Percentiles rank a stretch among this genome's conserved stretches.
These are phyloP conservation scores for Diabrotica balteata DNA, from an alignment of 2,888 invertebrate genomes.

Conservation along the genomic window DNA sequence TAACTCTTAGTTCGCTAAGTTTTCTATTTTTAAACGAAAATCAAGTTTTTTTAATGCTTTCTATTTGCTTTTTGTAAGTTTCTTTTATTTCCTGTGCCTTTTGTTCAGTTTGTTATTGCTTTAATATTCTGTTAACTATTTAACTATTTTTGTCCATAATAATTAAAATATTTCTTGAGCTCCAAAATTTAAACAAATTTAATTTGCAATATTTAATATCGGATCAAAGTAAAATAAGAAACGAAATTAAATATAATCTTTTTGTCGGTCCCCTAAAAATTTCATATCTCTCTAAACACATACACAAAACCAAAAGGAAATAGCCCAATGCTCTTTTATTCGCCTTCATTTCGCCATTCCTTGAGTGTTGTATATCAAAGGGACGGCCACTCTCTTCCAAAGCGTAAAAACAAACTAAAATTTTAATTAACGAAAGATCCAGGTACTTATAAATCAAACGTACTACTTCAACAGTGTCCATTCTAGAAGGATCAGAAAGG, in stretches of 20 bases:
- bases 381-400: slow-evolving; percentile 37
- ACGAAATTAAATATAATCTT: slow-evolving; percentile 3
- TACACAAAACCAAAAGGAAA: slow-evolving; percentile 19
- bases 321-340: slow-evolving; percentile 13
- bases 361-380: slow-evolving; percentile 39
- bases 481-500: slow-evolving; percentile 53
- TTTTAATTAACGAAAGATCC: slow-evolving; percentile 58
- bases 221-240: slow-evolving; percentile 1
- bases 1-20: too few relatives aligned
- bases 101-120: too few relatives aligned
- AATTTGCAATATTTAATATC: not conserved
- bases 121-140: too few relatives aligned
- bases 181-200: too few relatives aligned
- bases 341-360: slow-evolving; percentile 21
- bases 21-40: too few relatives aligned
- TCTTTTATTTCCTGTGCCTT: too few relatives aligned
- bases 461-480: slow-evolving; percentile 50
- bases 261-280: slow-evolving; percentile 8
- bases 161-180: too few relatives aligned
- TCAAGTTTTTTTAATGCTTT: too few relatives aligned
- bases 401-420: slow-evolving; percentile 52
- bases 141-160: too few relatives aligned
- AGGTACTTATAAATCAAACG: slow-evolving; percentile 57
- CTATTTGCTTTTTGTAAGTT: too few relatives aligned
- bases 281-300: slow-evolving; percentile 10